Percentiles rank a stretch among this genome's conserved stretches.
Conservation (phyloP, 2,113 vertebrate species). For the Semnornis frantzii region DNA sequence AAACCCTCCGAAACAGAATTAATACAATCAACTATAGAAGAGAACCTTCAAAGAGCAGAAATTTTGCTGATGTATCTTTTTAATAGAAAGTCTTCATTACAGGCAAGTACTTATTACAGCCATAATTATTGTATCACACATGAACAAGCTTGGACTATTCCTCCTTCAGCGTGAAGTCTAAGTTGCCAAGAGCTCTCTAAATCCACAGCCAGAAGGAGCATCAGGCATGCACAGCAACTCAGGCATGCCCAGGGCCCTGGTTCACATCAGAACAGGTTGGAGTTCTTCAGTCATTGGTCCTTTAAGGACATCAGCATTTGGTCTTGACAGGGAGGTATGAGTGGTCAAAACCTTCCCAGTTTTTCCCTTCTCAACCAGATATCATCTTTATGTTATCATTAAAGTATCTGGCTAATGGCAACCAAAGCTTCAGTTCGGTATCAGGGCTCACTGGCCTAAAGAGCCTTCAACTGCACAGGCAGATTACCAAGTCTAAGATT, state of each 20-base stretch:
- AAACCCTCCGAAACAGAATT: neutral
- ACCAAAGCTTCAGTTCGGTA: neutral
- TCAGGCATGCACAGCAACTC: neutral
- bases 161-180: neutral
- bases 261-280: neutral
- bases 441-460: neutral
- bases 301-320: neutral
- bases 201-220: neutral
- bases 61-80: slow-evolving; percentile 5
- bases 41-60: neutral
- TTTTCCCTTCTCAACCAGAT: neutral
- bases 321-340: neutral
- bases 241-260: neutral
- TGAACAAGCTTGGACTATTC: neutral
- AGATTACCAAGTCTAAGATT: neutral
- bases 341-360: neutral
- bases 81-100: neutral
- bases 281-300: neutral
- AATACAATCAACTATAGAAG: neutral
- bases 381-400: neutral
- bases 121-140: neutral
- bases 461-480: neutral
- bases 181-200: neutral
- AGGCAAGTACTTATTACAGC: neutral
- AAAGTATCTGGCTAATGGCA: neutral